Evolutionary conservation across 1,140 invertebrate species (phyloP), one percentile per base, ranked within the genome.

Genomic region (Brachionus asplanchnoidis): DNA sequence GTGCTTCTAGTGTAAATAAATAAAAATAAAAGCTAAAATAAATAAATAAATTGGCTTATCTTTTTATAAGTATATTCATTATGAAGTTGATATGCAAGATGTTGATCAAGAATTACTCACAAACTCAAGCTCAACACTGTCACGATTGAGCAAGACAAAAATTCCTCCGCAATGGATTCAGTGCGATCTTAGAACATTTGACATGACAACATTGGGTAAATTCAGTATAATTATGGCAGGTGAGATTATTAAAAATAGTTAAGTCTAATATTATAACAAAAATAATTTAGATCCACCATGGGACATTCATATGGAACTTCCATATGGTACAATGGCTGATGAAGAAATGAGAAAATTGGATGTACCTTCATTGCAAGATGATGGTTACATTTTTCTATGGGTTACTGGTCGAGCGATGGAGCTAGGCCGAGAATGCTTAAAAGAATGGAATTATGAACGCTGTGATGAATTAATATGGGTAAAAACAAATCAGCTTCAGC

Each of bases 401-500:
- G 97, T 99, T 0, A 99, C 97, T 17, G 97, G 97, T 56, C 92
- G 93, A 93, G 92, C 87, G 85, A 77, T 70, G 84, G 84, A 85
- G 79, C n/a, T 85, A 9, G 84, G 84, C 2, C 91, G 95, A 44
- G 95, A 97, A 88, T 97, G 95, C 87, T 90, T 97, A 3, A 94
- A 95, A 86, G 88, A 97, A 1, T 97, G 94, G 95, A 96, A 96
- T 7, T 99, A 99, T 88, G 95, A 98, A 88, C 91, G 96, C 85
- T 95, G 97, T 1, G 97, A 98, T 88, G 97, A 99, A 89, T 93
- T 99, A 9, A 98, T 99, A 86, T 99, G 97, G 97, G 97, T 99
- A 3, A 99, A 99, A 91, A 98, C 97, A 0, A 99, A 99, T 91
- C 97, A 99, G 88, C 89, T 99, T 85, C 97, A 99, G 89, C 91